Conservation (phyloP, 1,140 invertebrate species). For the Bombus difficillimus region DNA sequence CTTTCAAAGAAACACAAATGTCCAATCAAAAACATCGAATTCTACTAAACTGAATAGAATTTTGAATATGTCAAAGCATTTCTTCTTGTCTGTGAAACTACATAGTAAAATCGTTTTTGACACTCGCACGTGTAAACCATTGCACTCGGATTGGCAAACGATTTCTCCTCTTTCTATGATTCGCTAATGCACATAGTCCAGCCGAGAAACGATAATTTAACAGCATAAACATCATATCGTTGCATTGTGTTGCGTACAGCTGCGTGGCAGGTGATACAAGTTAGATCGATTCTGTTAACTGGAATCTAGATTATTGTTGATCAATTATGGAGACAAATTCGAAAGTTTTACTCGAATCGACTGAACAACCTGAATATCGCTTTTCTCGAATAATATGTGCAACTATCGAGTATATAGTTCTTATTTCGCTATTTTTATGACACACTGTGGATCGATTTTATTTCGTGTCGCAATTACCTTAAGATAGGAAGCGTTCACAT, state of each 20-base stretch:
- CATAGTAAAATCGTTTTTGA: slow-evolving; percentile 22
- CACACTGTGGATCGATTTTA: slow-evolving; percentile 29
- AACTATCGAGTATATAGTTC: background rate
- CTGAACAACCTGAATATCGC: slow-evolving; percentile 9
- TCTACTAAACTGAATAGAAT: slow-evolving; percentile 27
- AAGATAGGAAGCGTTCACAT: slow-evolving; percentile 36
- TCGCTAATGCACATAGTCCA: background rate
- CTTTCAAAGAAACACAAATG: background rate
- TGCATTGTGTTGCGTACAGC: slow-evolving; percentile 10
- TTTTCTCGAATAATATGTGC: slow-evolving; percentile 19
- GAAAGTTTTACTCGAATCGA: background rate
- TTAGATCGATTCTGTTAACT: background rate
- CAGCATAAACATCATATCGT: slow-evolving; percentile 35
- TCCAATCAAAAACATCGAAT: slow-evolving; percentile 9
- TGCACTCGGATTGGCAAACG: background rate
- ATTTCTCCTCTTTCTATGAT: slow-evolving; percentile 19
- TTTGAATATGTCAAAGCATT: slow-evolving; percentile 20
- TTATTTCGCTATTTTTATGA: slow-evolving; percentile 38
- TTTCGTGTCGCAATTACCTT: slow-evolving; percentile 37
- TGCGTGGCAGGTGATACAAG: slow-evolving; percentile 24
- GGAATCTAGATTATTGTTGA: background rate
- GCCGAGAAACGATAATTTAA: slow-evolving; percentile 9
- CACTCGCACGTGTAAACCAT: slow-evolving; percentile 13
- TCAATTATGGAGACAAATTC: background rate
- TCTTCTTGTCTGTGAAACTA: background rate